phyloP scores from a whole-genome alignment of 23 tunicate species.

The Diplosoma virens region DNA sequence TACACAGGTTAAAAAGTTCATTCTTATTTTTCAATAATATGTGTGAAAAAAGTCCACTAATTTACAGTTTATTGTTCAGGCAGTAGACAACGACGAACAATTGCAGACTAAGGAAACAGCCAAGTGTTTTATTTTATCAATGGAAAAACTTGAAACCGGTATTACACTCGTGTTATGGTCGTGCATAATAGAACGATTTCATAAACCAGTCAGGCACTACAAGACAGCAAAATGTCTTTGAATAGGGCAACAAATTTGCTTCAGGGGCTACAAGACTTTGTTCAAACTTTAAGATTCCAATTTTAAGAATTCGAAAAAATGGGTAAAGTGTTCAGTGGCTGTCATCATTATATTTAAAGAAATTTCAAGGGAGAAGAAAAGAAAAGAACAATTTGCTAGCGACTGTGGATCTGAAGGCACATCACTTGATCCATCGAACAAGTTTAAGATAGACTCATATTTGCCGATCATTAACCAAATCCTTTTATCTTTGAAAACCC shows the following conservation, averaged over 20 bases:
- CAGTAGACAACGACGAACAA: conserved; percentile 36
- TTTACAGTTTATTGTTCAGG: too few relatives aligned
- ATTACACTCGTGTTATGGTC: conserved; percentile 24
- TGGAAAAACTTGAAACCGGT: conserved; percentile 24
- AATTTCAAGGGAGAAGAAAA: conserved; percentile 15
- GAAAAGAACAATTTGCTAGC: conserved; percentile 6
- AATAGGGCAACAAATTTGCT: conserved; percentile 16
- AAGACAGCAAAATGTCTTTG: conserved; percentile 36
- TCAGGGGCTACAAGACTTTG: conserved; percentile 15
- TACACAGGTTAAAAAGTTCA: too few relatives aligned
- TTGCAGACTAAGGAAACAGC: conserved; percentile 12
- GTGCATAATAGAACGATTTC: conserved; percentile 32
- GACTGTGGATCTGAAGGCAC: conserved; percentile 17
- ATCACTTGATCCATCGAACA: conserved; percentile 31
- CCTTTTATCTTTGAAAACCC: conserved; percentile 9
- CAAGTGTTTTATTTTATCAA: conserved; percentile 18
- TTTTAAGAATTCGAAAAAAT: conserved; percentile 14
- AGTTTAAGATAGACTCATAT: conserved; percentile 13
- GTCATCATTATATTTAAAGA: conserved; percentile 18
- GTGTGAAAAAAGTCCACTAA: too few relatives aligned
- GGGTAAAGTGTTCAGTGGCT: conserved; percentile 10
- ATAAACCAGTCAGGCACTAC: conserved; percentile 37
- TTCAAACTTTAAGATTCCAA: neutral
- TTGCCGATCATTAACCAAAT: conserved; percentile 17
- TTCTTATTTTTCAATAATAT: too few relatives aligned